Evolutionary conservation across 2,797 vertebrate species (phyloP).

Genomic region (Chelonia mydas): DNA sequence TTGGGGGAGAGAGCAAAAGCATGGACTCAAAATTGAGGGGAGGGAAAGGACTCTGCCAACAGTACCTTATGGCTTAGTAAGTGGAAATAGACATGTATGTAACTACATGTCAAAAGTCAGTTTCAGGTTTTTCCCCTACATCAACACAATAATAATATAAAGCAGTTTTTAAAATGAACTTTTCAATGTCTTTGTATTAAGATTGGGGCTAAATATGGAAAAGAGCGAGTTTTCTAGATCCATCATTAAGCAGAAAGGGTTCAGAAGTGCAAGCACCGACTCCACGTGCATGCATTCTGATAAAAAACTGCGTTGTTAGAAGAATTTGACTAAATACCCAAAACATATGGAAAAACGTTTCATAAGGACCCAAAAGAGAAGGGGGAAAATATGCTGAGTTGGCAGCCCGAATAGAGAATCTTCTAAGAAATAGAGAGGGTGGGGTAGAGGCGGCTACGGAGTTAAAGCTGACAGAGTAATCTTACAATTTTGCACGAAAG

Average conservation of each 20-base stretch:
- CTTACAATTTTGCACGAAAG: not conserved
- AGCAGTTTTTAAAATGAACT: not conserved
- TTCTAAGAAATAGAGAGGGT: not conserved
- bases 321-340: not conserved
- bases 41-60: not conserved
- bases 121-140: not conserved
- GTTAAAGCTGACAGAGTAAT: conserved; percentile 44
- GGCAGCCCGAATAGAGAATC: not conserved
- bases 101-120: not conserved
- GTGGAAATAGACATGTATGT: accelerated
- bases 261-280: not conserved
- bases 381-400: not conserved
- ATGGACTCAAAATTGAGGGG: not conserved
- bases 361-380: not conserved
- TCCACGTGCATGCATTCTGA: not conserved
- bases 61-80: not conserved
- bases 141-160: not conserved
- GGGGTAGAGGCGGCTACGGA: conserved; percentile 4
- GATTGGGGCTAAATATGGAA: not conserved
- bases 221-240: not conserved
- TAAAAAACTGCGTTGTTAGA: not conserved
- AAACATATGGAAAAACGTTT: not conserved
- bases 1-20: not conserved
- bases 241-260: not conserved
- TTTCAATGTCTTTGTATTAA: not conserved